Conservation (phyloP, 2,797 vertebrate species). For the Halcyon badia region DNA sequence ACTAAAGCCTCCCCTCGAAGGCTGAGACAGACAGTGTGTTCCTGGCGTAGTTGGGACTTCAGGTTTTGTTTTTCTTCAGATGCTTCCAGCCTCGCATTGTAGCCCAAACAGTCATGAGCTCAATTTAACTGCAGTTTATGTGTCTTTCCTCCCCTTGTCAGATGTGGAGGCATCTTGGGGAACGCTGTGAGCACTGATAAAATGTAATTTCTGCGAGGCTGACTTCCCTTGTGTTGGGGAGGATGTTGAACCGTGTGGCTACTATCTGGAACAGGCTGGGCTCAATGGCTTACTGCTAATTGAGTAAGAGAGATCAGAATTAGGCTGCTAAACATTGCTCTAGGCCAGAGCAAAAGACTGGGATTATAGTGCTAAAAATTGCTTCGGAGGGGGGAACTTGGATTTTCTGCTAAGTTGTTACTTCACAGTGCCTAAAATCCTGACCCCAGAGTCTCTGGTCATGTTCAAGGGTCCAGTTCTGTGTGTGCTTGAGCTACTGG, state of each 20-base stretch:
- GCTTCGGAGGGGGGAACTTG: background rate
- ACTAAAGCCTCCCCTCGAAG: background rate
- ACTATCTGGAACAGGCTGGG: constrained; percentile 3
- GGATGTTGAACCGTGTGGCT: background rate
- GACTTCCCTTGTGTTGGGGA: background rate
- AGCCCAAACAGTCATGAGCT: background rate
- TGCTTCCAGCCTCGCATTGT: background rate
- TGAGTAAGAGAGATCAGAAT: constrained; percentile 55
- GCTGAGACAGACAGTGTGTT: background rate
- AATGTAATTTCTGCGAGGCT: background rate
- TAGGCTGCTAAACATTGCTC: constrained; percentile 50
- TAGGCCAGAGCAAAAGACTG: background rate
- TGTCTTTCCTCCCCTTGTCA: background rate
- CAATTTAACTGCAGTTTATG: background rate
- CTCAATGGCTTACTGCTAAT: constrained; percentile 56
- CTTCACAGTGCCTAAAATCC: constrained; percentile 24
- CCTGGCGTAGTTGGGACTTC: background rate
- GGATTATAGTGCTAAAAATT: constrained; percentile 63
- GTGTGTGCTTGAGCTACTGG: background rate
- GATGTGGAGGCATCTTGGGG: background rate
- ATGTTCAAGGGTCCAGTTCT: background rate
- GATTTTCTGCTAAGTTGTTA: constrained; percentile 23
- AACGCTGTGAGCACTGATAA: accelerated
- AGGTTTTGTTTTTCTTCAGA: background rate
- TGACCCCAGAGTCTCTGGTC: background rate